These are phyloP conservation scores for Heliangelus exortis DNA, from an alignment of 2,797 vertebrate species.

Conservation along the genomic window DNA sequence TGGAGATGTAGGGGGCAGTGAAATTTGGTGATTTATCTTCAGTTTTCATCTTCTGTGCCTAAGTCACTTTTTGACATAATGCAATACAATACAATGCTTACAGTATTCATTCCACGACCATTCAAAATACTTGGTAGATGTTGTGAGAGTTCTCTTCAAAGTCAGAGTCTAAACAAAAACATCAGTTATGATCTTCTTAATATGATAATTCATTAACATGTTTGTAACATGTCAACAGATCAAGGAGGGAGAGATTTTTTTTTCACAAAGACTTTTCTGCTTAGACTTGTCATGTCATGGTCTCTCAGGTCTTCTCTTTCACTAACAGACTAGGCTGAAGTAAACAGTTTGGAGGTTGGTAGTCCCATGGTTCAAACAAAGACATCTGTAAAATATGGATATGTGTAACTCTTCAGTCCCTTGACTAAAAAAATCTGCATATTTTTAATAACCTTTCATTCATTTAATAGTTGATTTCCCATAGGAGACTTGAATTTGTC, in stretches of 20 bases:
- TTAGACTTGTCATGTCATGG: neutral
- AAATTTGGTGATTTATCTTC: neutral
- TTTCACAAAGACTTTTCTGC: neutral
- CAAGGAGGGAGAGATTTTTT: neutral
- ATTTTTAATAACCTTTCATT: neutral
- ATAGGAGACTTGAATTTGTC: neutral
- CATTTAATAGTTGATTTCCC: neutral
- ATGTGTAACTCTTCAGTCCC: neutral
- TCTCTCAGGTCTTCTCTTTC: neutral
- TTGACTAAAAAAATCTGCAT: neutral
- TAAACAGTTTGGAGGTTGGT: neutral
- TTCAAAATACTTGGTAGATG: neutral
- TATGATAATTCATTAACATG: neutral
- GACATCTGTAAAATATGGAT: neutral
- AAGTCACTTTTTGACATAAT: neutral
- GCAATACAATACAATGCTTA: neutral
- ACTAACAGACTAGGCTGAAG: neutral
- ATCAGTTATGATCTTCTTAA: neutral
- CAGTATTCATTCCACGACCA: neutral
- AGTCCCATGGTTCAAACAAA: neutral
- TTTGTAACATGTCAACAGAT: neutral
- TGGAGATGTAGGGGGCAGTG: accelerated
- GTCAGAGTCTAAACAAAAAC: neutral
- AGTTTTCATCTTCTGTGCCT: neutral
- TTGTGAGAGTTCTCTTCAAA: neutral